Percentiles rank a stretch among this genome's conserved stretches.
Evolutionary conservation across 2,888 invertebrate species (phyloP).

Genomic region (Aproaerema taeniolella): DNA sequence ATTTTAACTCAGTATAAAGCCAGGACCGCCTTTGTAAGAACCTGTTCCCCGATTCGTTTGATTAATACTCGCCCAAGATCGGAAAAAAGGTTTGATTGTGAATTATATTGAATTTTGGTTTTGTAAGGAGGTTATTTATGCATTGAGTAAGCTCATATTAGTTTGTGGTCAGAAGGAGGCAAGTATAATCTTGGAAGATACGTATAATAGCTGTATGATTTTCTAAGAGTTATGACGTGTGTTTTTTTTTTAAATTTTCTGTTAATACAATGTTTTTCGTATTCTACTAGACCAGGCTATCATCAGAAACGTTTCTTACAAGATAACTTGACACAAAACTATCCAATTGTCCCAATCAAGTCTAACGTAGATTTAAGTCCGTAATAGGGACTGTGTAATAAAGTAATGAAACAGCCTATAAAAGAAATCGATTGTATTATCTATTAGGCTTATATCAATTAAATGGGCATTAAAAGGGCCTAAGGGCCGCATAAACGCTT

Average conservation of each 20-base stretch:
- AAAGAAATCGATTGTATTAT: conserved; percentile 18
- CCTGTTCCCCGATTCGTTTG: conserved; percentile 62
- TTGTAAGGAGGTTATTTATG: conserved; percentile 68
- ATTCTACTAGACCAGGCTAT: too few relatives aligned
- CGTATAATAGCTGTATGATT: too few relatives aligned
- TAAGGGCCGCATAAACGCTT: conserved; percentile 41
- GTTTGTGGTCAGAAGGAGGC: conserved; percentile 26
- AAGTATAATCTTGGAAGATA: conserved; percentile 6
- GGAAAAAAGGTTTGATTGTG: conserved; percentile 62
- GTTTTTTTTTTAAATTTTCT: too few relatives aligned
- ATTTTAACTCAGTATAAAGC: conserved; percentile 53
- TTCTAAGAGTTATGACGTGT: too few relatives aligned
- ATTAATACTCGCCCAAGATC: conserved; percentile 60
- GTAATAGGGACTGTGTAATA: conserved; percentile 9
- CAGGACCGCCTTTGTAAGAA: conserved; percentile 62
- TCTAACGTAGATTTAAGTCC: conserved; percentile 13
- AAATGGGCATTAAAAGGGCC: conserved; percentile 45
- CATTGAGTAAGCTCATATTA: conserved; percentile 38
- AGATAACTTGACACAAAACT: too few relatives aligned
- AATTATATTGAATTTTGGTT: conserved; percentile 62
- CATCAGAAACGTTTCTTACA: too few relatives aligned
- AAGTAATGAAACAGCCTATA: conserved; percentile 11
- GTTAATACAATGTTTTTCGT: too few relatives aligned
- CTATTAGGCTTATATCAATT: conserved; percentile 44
- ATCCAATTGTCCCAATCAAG: conserved; percentile 10